Conservation (phyloP, 2,797 vertebrate species). For the Pseudopleuronectes americanus region DNA sequence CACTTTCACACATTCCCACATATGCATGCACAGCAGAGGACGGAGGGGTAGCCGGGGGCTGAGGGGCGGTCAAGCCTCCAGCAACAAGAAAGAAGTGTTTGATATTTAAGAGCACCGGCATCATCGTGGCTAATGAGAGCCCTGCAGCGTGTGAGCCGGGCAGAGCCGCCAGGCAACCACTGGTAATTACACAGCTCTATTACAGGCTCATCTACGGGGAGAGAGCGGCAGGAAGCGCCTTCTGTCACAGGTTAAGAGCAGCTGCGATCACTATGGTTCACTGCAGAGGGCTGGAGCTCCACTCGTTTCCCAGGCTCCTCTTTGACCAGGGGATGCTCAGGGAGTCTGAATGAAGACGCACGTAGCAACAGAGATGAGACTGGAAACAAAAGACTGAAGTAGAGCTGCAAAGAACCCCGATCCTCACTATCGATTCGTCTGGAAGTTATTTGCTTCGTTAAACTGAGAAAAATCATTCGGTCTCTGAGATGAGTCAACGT, state of each 20-base stretch:
- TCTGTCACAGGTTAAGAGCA: constrained; percentile 61
- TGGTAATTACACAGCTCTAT: constrained; percentile 79
- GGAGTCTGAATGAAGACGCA: too few relatives aligned
- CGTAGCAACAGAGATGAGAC: neutral
- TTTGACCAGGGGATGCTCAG: constrained; percentile 4
- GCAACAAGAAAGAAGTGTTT: constrained; percentile 74
- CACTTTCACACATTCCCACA: constrained; percentile 33
- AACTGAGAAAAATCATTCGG: neutral
- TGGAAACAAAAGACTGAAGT: neutral
- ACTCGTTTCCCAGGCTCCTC: constrained; percentile 61
- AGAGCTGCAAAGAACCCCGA: neutral
- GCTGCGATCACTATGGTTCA: constrained; percentile 56
- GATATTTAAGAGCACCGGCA: constrained; percentile 76
- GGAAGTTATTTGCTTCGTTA: neutral
- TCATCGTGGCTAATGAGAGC: constrained; percentile 82
- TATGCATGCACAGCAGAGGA: constrained; percentile 46
- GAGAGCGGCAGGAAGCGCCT: constrained; percentile 63
- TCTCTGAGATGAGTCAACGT: neutral
- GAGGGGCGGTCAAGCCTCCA: constrained; percentile 56
- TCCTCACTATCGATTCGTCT: neutral
- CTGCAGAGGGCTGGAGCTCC: constrained; percentile 35
- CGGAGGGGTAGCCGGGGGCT: constrained; percentile 55
- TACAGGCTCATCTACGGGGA: constrained; percentile 69
- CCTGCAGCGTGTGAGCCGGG: constrained; percentile 60
- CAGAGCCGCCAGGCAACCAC: constrained; percentile 67